Conservation (phyloP, 2,797 vertebrate genomes). For the Todus mexicanus region DNA sequence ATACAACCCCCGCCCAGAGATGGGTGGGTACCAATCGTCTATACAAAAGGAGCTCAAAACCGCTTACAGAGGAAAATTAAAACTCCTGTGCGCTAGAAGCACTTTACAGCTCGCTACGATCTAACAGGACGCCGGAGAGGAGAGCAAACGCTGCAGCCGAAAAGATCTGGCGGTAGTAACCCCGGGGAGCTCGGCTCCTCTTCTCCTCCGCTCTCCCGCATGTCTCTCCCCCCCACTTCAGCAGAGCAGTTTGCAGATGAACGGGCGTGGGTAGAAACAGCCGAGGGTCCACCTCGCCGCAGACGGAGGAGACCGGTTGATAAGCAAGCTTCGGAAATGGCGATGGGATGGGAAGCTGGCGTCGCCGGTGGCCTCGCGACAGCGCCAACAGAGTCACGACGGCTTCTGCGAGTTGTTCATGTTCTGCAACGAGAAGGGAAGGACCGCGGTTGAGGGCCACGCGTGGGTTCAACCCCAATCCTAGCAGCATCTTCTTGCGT, state of each 20-base stretch:
- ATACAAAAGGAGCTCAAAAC: conserved; percentile 31
- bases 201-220: not conserved
- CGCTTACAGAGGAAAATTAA: not conserved
- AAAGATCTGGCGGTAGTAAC: not conserved
- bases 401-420: conserved; percentile 60
- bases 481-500: not conserved
- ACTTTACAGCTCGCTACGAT: conserved; percentile 15
- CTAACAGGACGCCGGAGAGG: not conserved
- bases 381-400: conserved; percentile 15
- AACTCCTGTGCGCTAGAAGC: conserved; percentile 28
- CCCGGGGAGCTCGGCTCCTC: not conserved
- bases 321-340: conserved; percentile 60
- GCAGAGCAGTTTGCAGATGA: not conserved
- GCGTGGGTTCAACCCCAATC: not conserved
- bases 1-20: not conserved
- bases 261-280: not conserved
- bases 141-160: not conserved
- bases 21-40: not conserved
- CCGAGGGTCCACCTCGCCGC: not conserved
- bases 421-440: conserved; percentile 65
- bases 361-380: not conserved
- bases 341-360: conserved; percentile 26
- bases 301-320: not conserved
- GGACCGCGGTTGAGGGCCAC: fast-evolving
- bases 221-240: not conserved